phyloP scores from a whole-genome alignment of 2,797 vertebrate species.

The Avahi laniger region DNA sequence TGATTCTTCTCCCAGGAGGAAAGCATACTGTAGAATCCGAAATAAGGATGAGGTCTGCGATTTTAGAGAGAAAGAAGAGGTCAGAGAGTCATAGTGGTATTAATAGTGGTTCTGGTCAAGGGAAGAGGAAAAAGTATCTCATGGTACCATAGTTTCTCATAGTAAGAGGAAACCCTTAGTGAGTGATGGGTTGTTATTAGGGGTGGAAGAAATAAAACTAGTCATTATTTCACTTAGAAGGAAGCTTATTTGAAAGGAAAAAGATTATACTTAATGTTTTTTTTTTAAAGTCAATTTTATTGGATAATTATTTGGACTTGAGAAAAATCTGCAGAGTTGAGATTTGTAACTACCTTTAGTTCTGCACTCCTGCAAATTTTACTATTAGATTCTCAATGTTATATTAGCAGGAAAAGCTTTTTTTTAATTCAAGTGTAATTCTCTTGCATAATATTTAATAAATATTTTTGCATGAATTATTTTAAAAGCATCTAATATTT shows the following conservation, averaged over 20 bases:
- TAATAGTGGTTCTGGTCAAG: background rate
- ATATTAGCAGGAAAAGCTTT: background rate
- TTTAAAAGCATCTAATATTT: slow-evolving; percentile 15
- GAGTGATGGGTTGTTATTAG: background rate
- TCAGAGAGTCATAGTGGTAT: background rate
- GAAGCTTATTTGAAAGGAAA: background rate
- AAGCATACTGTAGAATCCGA: background rate
- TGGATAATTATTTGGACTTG: background rate
- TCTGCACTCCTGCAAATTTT: background rate
- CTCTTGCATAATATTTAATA: background rate
- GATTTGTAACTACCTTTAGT: background rate
- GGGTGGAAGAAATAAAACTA: background rate
- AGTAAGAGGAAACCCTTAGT: background rate
- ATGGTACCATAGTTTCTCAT: fast-evolving
- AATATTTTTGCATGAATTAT: slow-evolving; percentile 9
- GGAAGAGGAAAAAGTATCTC: background rate
- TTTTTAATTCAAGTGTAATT: background rate
- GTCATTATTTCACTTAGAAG: background rate
- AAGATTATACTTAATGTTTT: background rate
- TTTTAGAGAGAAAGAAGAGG: background rate
- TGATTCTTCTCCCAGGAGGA: background rate
- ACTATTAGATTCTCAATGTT: background rate
- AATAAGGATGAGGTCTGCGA: background rate
- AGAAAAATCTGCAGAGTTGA: background rate
- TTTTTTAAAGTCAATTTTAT: background rate